Percentiles rank a stretch among this genome's conserved stretches.
Conservation (phyloP, 2,888 invertebrate genomes). For the Hecatera dysodea region DNA sequence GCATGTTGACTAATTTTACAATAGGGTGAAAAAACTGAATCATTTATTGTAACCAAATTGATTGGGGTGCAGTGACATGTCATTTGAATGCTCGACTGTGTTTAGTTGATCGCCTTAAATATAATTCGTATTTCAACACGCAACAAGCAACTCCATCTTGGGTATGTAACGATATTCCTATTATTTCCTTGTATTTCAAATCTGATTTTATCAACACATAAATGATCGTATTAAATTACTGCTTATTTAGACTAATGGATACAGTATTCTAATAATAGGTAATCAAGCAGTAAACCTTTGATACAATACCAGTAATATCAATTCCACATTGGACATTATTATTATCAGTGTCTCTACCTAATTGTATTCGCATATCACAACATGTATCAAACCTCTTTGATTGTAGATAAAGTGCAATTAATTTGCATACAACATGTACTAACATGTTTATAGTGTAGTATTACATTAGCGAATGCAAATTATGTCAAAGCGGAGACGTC, state of each 20-base stretch:
- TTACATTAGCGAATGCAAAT: constrained; percentile 78
- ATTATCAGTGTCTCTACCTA: constrained; percentile 4
- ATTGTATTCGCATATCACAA: constrained; percentile 30
- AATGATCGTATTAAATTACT: not conserved
- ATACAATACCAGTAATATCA: constrained; percentile 8
- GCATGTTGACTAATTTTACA: too few relatives aligned
- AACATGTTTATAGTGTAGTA: constrained; percentile 41
- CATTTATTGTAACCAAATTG: too few relatives aligned
- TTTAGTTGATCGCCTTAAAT: too few relatives aligned
- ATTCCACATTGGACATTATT: not conserved
- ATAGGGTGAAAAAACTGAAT: too few relatives aligned
- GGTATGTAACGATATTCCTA: not conserved
- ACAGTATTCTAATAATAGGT: constrained; percentile 4
- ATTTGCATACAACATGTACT: constrained; percentile 60
- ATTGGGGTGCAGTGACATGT: too few relatives aligned
- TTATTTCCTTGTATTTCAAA: not conserved
- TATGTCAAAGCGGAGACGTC: constrained; percentile 72
- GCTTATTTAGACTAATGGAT: not conserved
- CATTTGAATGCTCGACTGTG: too few relatives aligned
- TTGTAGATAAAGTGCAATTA: constrained; percentile 65
- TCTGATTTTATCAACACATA: not conserved
- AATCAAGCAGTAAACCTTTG: constrained; percentile 28
- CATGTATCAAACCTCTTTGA: constrained; percentile 39
- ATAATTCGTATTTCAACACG: too few relatives aligned
- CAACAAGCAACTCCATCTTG: too few relatives aligned